Evolutionary conservation across 2,113 vertebrate genomes (phyloP), one percentile per base, ranked within the genome.

Genomic region (Petroica traversi): DNA sequence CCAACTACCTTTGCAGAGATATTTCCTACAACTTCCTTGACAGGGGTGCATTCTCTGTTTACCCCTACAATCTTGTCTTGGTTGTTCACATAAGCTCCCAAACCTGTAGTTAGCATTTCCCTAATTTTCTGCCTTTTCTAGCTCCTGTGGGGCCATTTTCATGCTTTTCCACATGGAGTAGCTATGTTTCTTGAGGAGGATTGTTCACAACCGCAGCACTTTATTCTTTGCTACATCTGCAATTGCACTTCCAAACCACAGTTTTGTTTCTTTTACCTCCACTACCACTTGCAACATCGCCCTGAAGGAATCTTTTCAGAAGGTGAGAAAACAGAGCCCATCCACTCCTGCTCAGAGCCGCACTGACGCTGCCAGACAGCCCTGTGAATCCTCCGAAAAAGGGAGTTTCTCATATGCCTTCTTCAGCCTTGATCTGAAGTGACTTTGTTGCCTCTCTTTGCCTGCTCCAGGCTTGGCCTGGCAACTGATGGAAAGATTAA

Each of bases 251-350:
- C 54, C 58, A 89, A 92, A 58, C 17, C 49, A 41, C 54, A 55
- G 36, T 33, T 95, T 78, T 71, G 61, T 91, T 94, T 94, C 81
- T 55, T 93, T 49, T 80, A 67, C 59, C 59, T 85, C 83, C 48
- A 5, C 62, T 78, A 40, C 74, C 1, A 4, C 74, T 76, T 76
- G 38, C 45, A 58, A 58, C 36, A 34, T 72, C 0, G 0, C 67
- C 78, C 41, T 25, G 63, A 72, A 88, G 68, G 68, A 68, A 68
- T 78, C 25, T 84, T 77, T 81, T 71, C 52, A 22, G 82, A 34
- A 74, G 49, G 67, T 6, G 41, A 82, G 41, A 82, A 92, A 85
- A 85, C 28, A 29, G 61, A 92, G 36, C 80, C 19, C 36, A 33
- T 75, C 41, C 36, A 12, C 49, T 34, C 25, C 68, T 84, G 73